Conservation (phyloP, 2,888 invertebrate species). For the Ceratothoa steindachneri region DNA sequence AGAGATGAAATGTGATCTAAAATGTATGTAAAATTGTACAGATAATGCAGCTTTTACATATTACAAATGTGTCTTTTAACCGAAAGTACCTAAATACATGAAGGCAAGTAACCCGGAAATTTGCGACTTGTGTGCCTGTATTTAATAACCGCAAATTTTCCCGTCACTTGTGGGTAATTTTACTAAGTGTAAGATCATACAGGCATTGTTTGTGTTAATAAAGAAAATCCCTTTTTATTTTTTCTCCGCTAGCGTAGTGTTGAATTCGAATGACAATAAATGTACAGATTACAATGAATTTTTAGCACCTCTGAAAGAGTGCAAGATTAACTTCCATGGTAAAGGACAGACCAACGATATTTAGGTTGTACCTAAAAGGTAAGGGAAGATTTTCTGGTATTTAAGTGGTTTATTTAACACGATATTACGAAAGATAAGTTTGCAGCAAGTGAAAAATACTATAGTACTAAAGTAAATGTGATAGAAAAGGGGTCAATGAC, state of each 20-base stretch:
- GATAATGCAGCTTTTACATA: not conserved
- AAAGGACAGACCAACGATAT: too few relatives aligned
- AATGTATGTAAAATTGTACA: not conserved
- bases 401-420: too few relatives aligned
- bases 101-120: not conserved
- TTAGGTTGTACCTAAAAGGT: too few relatives aligned
- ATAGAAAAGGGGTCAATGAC: too few relatives aligned
- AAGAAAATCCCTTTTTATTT: not conserved
- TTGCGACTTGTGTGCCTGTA: not conserved
- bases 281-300: not conserved
- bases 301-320: too few relatives aligned
- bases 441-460: too few relatives aligned
- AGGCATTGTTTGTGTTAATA: conserved; percentile 5
- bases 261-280: not conserved
- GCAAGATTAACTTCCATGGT: too few relatives aligned
- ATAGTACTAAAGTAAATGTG: too few relatives aligned
- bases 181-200: not conserved
- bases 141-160: not conserved
- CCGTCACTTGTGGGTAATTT: not conserved
- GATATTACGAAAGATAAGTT: too few relatives aligned
- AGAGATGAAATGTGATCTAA: not conserved
- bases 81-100: not conserved
- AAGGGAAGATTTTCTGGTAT: too few relatives aligned
- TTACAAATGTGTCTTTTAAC: not conserved
- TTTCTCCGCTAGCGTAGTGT: not conserved